Base-by-base conservation (phyloP, 2,113 vertebrate genomes). In the Spermophilus dauricus region DNA sequence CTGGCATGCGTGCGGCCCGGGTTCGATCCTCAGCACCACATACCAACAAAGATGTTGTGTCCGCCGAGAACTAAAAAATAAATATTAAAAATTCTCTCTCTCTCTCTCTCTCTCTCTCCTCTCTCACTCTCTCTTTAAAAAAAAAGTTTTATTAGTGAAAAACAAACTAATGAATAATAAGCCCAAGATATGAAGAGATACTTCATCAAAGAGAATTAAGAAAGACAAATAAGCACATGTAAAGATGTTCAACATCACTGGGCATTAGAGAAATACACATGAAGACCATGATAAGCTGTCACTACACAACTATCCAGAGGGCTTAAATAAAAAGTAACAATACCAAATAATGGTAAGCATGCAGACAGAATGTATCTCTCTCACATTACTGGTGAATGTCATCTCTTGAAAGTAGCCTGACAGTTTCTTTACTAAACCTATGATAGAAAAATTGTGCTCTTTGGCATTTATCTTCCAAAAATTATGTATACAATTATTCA, bases 111-210 rank as follows among this genome's bases (percentile, higher is more conserved):
- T n/a, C n/a, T n/a, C n/a, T n/a, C n/a, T n/a, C n/a, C n/a, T n/a
- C n/a, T n/a, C n/a, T n/a, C n/a, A n/a, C n/a, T n/a, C n/a, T n/a
- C n/a, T n/a, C n/a, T n/a, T n/a, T n/a, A n/a, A n/a, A n/a, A 28
- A 78, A 91, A 58, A 83, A 85, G 24, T 24, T 69, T 51, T 75
- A 67, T 58, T 76, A 39, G 91, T 51, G 75, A 72, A 92, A 92
- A 96, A 61, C 8, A 88, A 83, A 87, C 42, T 56, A 81, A 86
- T 32, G 75, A 58, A 51, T n/a, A 78, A 82, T 18, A 11, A 91
- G 83, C 32, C 69, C 87, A 95, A 86, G 48, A 61, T 14, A 76
- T 4, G 28, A 89, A 80, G 48, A 75, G 37, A 67, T 51, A 93
- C 2, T 63, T 24, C 70, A 87, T 37, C 32, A 8, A 91, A 87